These are phyloP conservation scores for Clarias batrachus DNA, from an alignment of 2,113 vertebrate species.

Conservation along the genomic window DNA sequence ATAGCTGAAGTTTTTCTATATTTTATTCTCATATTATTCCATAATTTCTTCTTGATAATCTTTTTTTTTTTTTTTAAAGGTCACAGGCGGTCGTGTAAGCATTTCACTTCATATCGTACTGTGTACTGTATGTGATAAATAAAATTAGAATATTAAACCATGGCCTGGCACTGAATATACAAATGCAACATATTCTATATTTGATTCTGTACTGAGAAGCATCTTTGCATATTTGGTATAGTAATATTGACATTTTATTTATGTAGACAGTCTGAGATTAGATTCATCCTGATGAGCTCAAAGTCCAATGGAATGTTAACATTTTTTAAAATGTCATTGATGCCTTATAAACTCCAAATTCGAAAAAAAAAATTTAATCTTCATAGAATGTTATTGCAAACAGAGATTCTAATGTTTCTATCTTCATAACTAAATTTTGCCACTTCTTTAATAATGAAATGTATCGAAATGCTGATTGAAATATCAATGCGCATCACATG, in stretches of 20 bases:
- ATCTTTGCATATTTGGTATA: background rate
- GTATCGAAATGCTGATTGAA: too few relatives aligned
- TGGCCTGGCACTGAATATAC: background rate
- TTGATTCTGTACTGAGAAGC: background rate
- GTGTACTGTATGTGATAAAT: too few relatives aligned
- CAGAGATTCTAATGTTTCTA: background rate
- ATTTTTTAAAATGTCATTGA: background rate
- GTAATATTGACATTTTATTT: background rate
- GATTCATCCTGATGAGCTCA: background rate
- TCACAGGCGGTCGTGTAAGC: too few relatives aligned
- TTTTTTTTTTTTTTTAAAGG: too few relatives aligned
- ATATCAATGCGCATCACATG: background rate
- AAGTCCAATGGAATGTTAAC: background rate
- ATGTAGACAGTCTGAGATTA: background rate
- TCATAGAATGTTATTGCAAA: background rate
- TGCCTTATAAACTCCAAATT: background rate
- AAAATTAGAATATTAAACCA: too few relatives aligned
- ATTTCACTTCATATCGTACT: too few relatives aligned
- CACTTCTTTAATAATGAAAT: background rate
- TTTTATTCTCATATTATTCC: too few relatives aligned
- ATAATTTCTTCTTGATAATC: too few relatives aligned
- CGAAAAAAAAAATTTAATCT: constrained; percentile 1
- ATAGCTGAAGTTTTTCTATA: too few relatives aligned
- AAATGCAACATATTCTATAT: background rate
- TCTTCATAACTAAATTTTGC: background rate